A percentile compares a stretch with the other conserved stretches of the same genome.
These are phyloP conservation scores for Protobothrops flavoviridis DNA, from an alignment of 2,113 vertebrate genomes.

Conservation along the genomic window DNA sequence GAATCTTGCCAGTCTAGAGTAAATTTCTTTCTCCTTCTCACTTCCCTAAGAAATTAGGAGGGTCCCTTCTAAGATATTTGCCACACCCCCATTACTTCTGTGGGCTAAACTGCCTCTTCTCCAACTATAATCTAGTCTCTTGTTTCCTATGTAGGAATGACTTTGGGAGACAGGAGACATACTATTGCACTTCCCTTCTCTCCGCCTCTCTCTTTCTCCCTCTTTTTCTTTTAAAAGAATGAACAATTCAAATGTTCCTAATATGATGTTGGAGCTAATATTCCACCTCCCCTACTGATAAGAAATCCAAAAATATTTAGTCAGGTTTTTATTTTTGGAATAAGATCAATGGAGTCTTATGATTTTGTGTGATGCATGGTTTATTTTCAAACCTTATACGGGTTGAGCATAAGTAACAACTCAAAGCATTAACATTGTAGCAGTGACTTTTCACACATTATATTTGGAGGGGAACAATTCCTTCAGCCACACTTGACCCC, in stretches of 20 bases:
- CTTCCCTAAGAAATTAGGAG: background rate
- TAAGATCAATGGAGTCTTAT: background rate
- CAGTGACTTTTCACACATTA: background rate
- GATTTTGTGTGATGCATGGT: background rate
- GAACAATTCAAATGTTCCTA: background rate
- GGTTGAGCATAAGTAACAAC: background rate
- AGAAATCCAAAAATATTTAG: background rate
- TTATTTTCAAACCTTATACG: background rate
- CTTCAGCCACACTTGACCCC: background rate
- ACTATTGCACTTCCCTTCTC: background rate
- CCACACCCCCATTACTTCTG: no score
- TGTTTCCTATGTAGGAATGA: no score
- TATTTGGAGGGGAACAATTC: background rate
- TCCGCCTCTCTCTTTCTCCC: background rate
- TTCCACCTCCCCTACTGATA: background rate
- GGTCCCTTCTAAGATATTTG: background rate
- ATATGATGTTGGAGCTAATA: background rate
- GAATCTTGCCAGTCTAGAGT: background rate
- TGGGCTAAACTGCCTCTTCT: no score
- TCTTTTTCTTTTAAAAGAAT: background rate
- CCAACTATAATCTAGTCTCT: no score
- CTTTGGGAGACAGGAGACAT: no score
- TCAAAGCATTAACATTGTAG: background rate
- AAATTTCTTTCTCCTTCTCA: background rate
- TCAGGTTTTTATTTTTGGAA: background rate